Conservation (phyloP, 1,140 invertebrate genomes). For the Penaeus japonicus region DNA sequence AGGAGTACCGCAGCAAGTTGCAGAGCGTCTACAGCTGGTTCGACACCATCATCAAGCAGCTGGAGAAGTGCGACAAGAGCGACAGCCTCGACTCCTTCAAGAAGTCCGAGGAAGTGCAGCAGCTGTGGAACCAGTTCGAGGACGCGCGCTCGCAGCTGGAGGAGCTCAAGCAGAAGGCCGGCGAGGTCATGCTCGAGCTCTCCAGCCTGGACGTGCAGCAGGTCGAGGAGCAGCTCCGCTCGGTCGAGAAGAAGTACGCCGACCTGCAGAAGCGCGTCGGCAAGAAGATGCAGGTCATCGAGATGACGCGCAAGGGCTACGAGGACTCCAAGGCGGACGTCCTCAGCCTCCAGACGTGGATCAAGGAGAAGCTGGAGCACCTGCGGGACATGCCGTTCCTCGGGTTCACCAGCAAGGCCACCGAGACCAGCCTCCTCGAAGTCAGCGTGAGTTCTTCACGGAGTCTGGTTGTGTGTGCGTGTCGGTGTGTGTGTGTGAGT, state of each 20-base stretch:
- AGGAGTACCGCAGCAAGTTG: conserved; percentile 77
- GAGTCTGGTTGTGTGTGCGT: too few relatives aligned
- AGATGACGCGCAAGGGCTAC: conserved; percentile 76
- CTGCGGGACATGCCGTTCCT: conserved; percentile 70
- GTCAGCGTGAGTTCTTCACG: conserved; percentile 58
- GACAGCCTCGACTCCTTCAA: conserved; percentile 74
- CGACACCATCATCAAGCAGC: conserved; percentile 78
- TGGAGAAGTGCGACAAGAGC: conserved; percentile 82
- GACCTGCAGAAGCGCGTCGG: conserved; percentile 84
- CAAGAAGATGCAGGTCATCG: conserved; percentile 70
- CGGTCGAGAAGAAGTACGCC: conserved; percentile 80
- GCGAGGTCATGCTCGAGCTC: conserved; percentile 59
- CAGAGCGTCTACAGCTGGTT: conserved; percentile 79
- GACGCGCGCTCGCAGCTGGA: conserved; percentile 51
- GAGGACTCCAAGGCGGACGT: conserved; percentile 63
- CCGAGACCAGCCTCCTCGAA: conserved; percentile 59
- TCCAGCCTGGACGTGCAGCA: conserved; percentile 86
- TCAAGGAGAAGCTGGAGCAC: conserved; percentile 64
- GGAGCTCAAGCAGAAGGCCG: conserved; percentile 58
- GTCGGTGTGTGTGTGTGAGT: too few relatives aligned
- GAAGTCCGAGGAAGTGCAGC: conserved; percentile 51
- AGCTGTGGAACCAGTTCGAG: conserved; percentile 52
- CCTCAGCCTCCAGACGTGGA: conserved; percentile 60
- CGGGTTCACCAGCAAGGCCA: conserved; percentile 78
- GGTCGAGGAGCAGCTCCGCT: conserved; percentile 87